Conservation (phyloP, 2,113 vertebrate species). For the Clarias magur region DNA sequence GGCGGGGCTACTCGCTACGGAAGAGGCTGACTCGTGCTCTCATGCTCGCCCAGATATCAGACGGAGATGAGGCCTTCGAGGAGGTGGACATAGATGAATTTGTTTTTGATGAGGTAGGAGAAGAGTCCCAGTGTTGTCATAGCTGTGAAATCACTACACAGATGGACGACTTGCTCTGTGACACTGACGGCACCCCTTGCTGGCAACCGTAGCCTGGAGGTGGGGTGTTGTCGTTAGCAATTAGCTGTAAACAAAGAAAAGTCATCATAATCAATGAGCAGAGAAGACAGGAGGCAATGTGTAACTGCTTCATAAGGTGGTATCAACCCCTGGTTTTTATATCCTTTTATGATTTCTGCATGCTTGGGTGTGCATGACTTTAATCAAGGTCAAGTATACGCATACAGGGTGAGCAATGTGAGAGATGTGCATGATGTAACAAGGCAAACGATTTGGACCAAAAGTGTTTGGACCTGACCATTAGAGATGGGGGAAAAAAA, state of each 20-base stretch:
- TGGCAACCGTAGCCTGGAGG: neutral
- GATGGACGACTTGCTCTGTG: conserved; percentile 15
- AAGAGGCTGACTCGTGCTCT: conserved; percentile 84
- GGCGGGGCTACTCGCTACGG: conserved; percentile 86
- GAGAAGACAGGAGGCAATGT: conserved; percentile 8
- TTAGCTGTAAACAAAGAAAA: conserved; percentile 21
- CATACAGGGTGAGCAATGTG: neutral
- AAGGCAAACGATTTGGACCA: neutral
- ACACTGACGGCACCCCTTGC: conserved; percentile 16
- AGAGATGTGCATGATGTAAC: neutral
- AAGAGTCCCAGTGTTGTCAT: conserved; percentile 40
- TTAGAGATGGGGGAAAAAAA: neutral
- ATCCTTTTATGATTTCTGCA: conserved; percentile 17
- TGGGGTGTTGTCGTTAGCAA: conserved; percentile 32
- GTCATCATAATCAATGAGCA: conserved; percentile 27
- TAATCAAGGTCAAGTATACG: conserved; percentile 2
- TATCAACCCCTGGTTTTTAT: conserved; percentile 11
- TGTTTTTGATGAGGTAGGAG: conserved; percentile 83
- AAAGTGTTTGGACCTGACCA: neutral
- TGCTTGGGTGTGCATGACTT: conserved; percentile 21
- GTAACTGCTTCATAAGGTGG: neutral
- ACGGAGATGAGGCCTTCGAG: conserved; percentile 82
- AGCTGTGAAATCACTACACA: conserved; percentile 33
- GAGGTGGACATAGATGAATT: conserved; percentile 87
- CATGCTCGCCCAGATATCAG: conserved; percentile 72